phyloP scores from a whole-genome alignment of 2,888 invertebrate species.

The Meiosimyza decipiens region DNA sequence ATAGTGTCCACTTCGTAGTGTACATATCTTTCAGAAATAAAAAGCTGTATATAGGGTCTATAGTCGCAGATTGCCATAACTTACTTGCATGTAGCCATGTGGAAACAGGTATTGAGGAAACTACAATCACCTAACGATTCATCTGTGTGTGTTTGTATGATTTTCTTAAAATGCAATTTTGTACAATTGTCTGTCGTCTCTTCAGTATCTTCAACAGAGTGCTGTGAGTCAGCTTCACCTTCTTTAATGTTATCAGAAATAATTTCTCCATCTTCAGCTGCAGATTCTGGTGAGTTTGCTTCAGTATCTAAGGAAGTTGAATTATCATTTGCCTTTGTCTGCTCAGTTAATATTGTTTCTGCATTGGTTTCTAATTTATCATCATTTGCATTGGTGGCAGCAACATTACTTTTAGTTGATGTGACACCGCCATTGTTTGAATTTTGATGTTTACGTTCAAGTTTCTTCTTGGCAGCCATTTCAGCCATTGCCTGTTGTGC shows the following conservation, averaged over 20 bases:
- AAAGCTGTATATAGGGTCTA: background rate
- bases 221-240: conserved; percentile 50
- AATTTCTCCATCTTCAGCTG: conserved; percentile 59
- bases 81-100: conserved; percentile 98
- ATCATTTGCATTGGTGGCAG: conserved; percentile 17
- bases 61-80: conserved; percentile 38
- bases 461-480: conserved; percentile 63
- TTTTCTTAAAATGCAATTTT: conserved; percentile 96
- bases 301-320: conserved; percentile 26
- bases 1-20: conserved; percentile 94
- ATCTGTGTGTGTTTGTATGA: conserved; percentile 94
- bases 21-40: conserved; percentile 77
- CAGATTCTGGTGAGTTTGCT: conserved; percentile 45
- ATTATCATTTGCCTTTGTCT: conserved; percentile 7
- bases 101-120: conserved; percentile 97
- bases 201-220: conserved; percentile 48
- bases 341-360: background rate
- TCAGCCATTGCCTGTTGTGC: conserved; percentile 67
- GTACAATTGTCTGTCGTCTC: conserved; percentile 74
- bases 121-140: conserved; percentile 96
- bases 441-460: conserved; percentile 47
- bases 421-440: conserved; percentile 27
- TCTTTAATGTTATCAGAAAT: conserved; percentile 51
- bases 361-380: background rate
- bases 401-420: conserved; percentile 15